Evolutionary conservation across 2,888 invertebrate species (phyloP).

Genomic region (Carterocephalus palaemon): DNA sequence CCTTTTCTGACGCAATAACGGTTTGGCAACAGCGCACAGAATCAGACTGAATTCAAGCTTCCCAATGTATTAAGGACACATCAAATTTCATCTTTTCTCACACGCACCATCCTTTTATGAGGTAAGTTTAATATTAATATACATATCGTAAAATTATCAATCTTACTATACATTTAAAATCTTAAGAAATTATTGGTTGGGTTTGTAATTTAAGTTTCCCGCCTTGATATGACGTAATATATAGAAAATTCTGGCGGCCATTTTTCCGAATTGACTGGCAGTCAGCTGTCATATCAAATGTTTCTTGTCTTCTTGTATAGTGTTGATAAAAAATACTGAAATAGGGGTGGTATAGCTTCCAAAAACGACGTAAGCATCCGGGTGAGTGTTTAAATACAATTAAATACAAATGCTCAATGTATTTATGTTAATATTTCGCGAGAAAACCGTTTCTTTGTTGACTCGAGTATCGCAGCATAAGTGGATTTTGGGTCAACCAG

Average conservation of each 20-base stretch:
- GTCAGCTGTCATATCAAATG: slow-evolving; percentile 61
- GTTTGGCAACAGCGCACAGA: slow-evolving; percentile 73
- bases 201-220: slow-evolving; percentile 64
- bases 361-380: slow-evolving; percentile 73
- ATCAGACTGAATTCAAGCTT: slow-evolving; percentile 55
- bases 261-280: slow-evolving; percentile 54
- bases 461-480: slow-evolving; percentile 33
- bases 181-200: no score
- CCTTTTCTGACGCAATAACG: slow-evolving; percentile 74
- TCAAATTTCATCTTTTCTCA: slow-evolving; percentile 47
- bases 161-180: no score
- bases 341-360: slow-evolving; percentile 55
- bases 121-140: slow-evolving; percentile 53
- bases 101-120: slow-evolving; percentile 54
- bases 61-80: slow-evolving; percentile 60
- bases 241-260: slow-evolving; percentile 45
- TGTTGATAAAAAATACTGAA: slow-evolving; percentile 50
- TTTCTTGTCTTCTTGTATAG: slow-evolving; percentile 55
- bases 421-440: slow-evolving; percentile 18
- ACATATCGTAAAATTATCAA: no score
- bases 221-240: slow-evolving; percentile 72
- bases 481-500: slow-evolving; percentile 67
- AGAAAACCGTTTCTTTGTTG: slow-evolving; percentile 42
- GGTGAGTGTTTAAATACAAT: slow-evolving; percentile 54
- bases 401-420: slow-evolving; percentile 17